Percentiles rank a stretch among this genome's conserved stretches.
These are phyloP conservation scores for Galbula dea DNA, from an alignment of 2,113 vertebrate genomes.

Conservation along the genomic window DNA sequence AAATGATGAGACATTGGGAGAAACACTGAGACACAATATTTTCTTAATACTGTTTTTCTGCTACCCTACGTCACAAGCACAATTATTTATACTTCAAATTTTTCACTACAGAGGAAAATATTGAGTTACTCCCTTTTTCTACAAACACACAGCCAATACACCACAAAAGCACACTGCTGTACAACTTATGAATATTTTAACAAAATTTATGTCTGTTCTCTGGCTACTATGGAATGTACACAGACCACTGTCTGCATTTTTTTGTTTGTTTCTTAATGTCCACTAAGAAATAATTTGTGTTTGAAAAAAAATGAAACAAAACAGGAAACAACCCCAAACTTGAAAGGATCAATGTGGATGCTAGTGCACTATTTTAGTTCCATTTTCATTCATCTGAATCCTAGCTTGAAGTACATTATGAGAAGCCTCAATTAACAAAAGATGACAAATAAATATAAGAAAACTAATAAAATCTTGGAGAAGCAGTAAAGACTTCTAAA, in stretches of 20 bases:
- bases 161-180: background rate
- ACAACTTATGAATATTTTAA: background rate
- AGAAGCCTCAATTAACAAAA: background rate
- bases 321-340: background rate
- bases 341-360: background rate
- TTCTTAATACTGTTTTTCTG: background rate
- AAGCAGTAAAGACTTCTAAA: background rate
- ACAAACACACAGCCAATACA: background rate
- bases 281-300: background rate
- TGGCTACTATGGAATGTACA: background rate
- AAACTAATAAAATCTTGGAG: background rate
- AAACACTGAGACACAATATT: background rate
- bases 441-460: background rate
- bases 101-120: background rate
- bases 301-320: background rate
- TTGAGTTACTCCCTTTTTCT: background rate
- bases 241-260: background rate
- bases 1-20: background rate
- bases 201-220: background rate
- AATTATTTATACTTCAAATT: background rate
- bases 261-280: background rate
- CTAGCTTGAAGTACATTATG: background rate
- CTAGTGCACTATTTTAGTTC: background rate
- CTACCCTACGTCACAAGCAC: background rate
- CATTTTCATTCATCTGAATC: background rate